Conservation (phyloP, 2,113 vertebrate species). For the Phodopus roborovskii region DNA sequence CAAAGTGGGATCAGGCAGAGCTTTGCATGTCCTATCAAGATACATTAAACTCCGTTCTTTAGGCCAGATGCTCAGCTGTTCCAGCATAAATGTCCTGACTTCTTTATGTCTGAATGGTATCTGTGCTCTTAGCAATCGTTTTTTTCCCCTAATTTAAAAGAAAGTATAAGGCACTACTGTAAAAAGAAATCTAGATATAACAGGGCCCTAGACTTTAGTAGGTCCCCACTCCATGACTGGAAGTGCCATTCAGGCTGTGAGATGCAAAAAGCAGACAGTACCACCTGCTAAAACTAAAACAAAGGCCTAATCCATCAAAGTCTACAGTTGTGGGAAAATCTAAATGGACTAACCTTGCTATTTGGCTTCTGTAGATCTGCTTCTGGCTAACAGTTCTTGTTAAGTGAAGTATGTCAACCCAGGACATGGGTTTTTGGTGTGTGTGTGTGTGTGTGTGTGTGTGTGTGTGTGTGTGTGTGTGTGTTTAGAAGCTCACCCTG, state of each 20-base stretch:
- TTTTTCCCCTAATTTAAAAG: conserved; percentile 50
- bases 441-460: no score
- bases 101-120: not conserved
- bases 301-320: not conserved
- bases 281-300: not conserved
- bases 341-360: not conserved
- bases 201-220: not conserved
- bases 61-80: conserved; percentile 17
- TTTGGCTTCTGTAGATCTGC: not conserved
- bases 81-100: not conserved
- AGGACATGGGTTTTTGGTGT: not conserved
- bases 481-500: not conserved
- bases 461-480: no score
- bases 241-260: not conserved
- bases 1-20: not conserved
- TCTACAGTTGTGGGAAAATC: not conserved
- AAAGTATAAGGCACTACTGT: conserved; percentile 30
- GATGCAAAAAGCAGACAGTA: not conserved
- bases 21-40: not conserved
- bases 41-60: not conserved
- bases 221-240: not conserved
- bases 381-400: not conserved
- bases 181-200: conserved; percentile 25
- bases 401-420: not conserved
- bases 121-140: not conserved